These are phyloP conservation scores for Leucosticte australis DNA, from an alignment of 2,113 vertebrate genomes.

Conservation along the genomic window DNA sequence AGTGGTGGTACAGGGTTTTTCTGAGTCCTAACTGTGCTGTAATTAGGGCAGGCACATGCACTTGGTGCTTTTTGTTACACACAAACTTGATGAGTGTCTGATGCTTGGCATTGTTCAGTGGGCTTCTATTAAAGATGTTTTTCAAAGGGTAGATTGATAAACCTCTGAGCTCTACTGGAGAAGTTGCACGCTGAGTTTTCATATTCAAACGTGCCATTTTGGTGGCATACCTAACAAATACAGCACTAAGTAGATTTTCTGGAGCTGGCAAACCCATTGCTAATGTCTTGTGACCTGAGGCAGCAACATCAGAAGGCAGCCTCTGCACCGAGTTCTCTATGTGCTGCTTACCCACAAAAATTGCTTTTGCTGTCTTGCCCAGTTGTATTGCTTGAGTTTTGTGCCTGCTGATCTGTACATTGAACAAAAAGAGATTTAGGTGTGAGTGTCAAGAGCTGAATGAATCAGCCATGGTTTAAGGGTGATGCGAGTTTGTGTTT, in stretches of 20 bases:
- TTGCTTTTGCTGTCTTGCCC: background rate
- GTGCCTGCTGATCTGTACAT: background rate
- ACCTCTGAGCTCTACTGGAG: background rate
- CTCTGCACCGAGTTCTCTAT: fast-evolving
- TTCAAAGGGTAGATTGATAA: background rate
- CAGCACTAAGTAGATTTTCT: background rate
- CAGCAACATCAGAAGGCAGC: background rate
- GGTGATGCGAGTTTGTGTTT: background rate
- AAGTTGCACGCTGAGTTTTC: background rate
- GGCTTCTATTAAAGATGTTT: background rate
- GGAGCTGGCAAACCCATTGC: background rate
- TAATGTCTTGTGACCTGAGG: background rate
- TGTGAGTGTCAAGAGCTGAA: background rate
- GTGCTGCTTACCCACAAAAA: background rate
- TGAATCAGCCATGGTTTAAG: background rate
- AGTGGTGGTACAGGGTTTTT: background rate
- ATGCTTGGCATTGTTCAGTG: background rate
- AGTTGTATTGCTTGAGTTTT: background rate
- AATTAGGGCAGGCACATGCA: background rate
- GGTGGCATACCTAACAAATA: background rate
- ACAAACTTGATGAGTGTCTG: background rate
- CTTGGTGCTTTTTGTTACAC: background rate
- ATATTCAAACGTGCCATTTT: background rate
- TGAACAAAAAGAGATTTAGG: background rate
- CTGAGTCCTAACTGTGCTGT: background rate